Conservation (phyloP, 1,140 invertebrate genomes). For the Ephestia elutella region DNA sequence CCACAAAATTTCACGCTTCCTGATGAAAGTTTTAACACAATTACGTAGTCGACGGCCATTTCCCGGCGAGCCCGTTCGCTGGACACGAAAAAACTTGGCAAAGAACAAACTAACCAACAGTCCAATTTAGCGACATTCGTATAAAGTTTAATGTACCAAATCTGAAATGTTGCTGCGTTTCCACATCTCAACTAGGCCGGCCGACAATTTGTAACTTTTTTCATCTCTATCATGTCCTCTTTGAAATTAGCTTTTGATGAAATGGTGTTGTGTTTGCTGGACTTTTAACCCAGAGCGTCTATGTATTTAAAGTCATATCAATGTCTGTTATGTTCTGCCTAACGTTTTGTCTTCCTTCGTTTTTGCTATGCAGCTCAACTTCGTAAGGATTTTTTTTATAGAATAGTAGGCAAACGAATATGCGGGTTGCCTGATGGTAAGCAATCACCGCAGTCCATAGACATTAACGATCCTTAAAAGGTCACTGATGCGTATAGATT, state of each 20-base stretch:
- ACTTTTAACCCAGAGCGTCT: constrained; percentile 6
- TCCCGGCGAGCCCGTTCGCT: constrained; percentile 38
- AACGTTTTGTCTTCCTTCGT: no score
- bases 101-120: constrained; percentile 68
- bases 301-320: not conserved
- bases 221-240: not conserved
- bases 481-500: no score
- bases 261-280: not conserved
- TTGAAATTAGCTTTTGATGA: not conserved
- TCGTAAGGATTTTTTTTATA: no score
- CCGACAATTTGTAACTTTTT: not conserved
- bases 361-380: no score
- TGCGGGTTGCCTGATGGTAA: no score
- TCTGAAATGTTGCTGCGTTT: constrained; percentile 54
- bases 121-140: constrained; percentile 66
- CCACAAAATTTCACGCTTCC: constrained; percentile 65
- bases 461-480: no score
- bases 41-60: constrained; percentile 62
- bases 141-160: constrained; percentile 70
- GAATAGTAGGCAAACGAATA: no score
- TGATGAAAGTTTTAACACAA: constrained; percentile 71
- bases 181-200: constrained; percentile 47
- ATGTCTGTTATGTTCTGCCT: not conserved
- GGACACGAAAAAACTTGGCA: constrained; percentile 68
- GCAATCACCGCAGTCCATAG: no score